Evolutionary conservation across 2,797 vertebrate genomes (phyloP), one percentile per base, ranked within the genome.

Genomic region (Fistularia tabacaria): DNA sequence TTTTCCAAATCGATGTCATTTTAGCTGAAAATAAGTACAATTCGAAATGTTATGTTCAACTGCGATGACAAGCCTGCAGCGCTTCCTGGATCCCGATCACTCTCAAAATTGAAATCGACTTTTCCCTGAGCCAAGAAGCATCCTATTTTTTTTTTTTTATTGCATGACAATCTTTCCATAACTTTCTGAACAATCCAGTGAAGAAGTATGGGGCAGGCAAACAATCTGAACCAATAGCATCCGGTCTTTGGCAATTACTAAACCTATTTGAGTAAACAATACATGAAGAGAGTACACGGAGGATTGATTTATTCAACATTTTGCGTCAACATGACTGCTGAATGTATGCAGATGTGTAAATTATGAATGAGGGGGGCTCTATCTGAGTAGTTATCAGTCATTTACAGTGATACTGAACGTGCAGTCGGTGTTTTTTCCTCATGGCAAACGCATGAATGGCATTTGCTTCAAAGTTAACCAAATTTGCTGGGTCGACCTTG

Each of bases 401-500:
- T 77, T 56, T 36, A 59, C 51, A 9, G 13, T 7, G 6, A 43
- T 57, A 42, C 54, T 56, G 38, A 64, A 51, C 36, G 43, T 39
- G 49, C 9, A 11, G 5, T 25, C 25, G 25, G 25, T 25, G 25
- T 25, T 44, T 50, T n/a, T 25, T 10, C 37, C 38, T 49, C 1
- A 7, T 49, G 25, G 46, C 13, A 38, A 44, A 43, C 1, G 6
- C 8, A n/a, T 68, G 71, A 66, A 10, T 49, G 62, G 66, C 58
- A 48, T 12, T 7, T 49, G 63, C 38, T 66, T 42, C 41, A 14
- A 71, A 54, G 48, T 65, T 42, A 66, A 59, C 54, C 1, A 13
- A 40, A 56, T 55, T 49, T 37, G 14, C 6, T 0, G 54, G 10
- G 10, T 11, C 62, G 71, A 82, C 70, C 70, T 74, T 70, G 71